These are phyloP conservation scores for Gasterosteus nipponicus DNA, from an alignment of 2,113 vertebrate genomes.

Conservation along the genomic window DNA sequence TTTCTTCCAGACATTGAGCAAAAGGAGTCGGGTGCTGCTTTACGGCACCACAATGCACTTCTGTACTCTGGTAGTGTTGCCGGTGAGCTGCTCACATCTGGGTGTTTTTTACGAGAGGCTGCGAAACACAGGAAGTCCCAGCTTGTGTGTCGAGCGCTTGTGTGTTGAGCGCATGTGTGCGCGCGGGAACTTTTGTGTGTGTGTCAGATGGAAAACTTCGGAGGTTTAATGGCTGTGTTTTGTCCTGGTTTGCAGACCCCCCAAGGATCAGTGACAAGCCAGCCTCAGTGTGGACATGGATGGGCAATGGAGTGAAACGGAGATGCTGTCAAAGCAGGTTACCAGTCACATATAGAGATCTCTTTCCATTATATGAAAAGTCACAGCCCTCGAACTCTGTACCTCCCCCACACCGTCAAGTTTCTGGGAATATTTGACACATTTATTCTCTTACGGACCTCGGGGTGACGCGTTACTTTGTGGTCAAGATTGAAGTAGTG, in stretches of 20 bases:
- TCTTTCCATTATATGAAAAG: constrained; percentile 35
- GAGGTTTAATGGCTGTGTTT: constrained; percentile 63
- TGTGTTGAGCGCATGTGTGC: constrained; percentile 28
- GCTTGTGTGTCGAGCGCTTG: constrained; percentile 34
- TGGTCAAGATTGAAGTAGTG: background rate
- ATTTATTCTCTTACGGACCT: constrained; percentile 26
- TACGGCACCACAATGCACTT: constrained; percentile 72
- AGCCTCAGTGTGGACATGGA: constrained; percentile 25
- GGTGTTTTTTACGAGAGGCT: constrained; percentile 76
- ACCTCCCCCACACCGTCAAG: constrained; percentile 2
- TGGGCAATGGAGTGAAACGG: constrained; percentile 18
- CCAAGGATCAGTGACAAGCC: constrained; percentile 42
- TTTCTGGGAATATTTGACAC: constrained; percentile 6
- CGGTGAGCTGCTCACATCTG: constrained; percentile 75
- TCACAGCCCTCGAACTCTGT: background rate
- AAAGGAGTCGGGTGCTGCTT: constrained; percentile 35
- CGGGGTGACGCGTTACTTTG: constrained; percentile 19
- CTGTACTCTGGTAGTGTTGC: constrained; percentile 68
- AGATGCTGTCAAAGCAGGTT: constrained; percentile 14
- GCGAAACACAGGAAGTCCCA: constrained; percentile 75
- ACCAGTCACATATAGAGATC: background rate
- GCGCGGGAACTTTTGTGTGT: constrained; percentile 23
- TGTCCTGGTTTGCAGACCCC: constrained; percentile 57
- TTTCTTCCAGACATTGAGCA: constrained; percentile 20
- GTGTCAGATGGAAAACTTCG: constrained; percentile 64